Conservation (phyloP, 2,888 invertebrate genomes). For the Dione juno region DNA sequence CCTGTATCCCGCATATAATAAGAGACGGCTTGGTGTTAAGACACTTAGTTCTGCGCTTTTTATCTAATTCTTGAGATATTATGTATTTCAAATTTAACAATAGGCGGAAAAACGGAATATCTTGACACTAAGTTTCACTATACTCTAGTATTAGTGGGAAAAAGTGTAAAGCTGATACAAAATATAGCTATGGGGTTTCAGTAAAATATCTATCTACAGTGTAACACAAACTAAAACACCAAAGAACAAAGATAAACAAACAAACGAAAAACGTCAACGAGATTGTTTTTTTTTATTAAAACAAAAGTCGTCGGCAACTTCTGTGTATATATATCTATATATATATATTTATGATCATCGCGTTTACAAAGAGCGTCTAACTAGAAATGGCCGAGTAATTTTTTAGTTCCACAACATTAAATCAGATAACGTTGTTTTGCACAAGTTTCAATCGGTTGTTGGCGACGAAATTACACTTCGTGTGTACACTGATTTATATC, state of each 20-base stretch:
- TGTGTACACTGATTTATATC: slow-evolving; percentile 43
- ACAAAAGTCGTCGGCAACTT: slow-evolving; percentile 4
- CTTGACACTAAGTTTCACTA: no score
- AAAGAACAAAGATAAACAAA: neutral
- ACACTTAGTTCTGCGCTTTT: no score
- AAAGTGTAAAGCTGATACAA: no score
- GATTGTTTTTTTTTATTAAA: neutral
- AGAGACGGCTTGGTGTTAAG: no score
- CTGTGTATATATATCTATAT: slow-evolving; percentile 25
- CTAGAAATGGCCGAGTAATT: slow-evolving; percentile 24
- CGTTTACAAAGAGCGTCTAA: slow-evolving; percentile 15
- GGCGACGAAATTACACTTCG: slow-evolving; percentile 47
- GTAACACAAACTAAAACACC: neutral
- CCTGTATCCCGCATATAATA: no score
- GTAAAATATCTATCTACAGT: neutral
- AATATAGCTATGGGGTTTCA: no score
- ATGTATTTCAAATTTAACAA: no score
- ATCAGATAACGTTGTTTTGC: slow-evolving; percentile 45
- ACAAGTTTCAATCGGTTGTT: slow-evolving; percentile 45
- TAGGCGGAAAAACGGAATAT: no score
- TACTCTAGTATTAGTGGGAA: no score
- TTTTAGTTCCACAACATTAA: slow-evolving; percentile 43
- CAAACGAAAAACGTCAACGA: neutral
- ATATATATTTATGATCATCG: slow-evolving; percentile 21
- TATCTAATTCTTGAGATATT: no score